Base-by-base conservation (phyloP, 2,888 invertebrate genomes). In the Agriopis leucophaearia region DNA sequence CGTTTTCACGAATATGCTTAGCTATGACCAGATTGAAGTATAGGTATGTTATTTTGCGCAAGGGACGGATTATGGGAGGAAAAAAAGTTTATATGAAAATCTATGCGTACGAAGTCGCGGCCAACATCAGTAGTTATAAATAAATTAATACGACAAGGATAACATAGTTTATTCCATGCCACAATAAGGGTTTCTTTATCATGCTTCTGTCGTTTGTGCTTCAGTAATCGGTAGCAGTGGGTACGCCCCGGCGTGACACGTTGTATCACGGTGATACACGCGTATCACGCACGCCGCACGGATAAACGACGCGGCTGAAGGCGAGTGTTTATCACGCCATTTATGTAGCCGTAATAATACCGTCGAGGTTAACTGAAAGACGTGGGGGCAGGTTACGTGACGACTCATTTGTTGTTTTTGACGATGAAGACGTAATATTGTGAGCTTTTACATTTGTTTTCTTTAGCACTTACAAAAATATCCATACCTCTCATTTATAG, bases 271-370 rank as follows among this genome's bases (percentile, higher is more conserved):
- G 52, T 45, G 47, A 58, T 54, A 67, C 58, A 61, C 61, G 56
- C 58, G 57, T 57, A 63, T 67, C 67, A 63, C 63, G 59, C 67
- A 48, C 50, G 52, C 47, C 59, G 38, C 48, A 51, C 18, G 66
- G 58, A 67, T 71, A 57, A 60, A 61, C 60, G 56, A 62, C 54
- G 38, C 58, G 52, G 66, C 45, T 61, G 64, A 63, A 69, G 64
- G 61, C 58, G 61, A 64, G 66, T 66, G 66, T 64, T 72, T 72
- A 72, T 69, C 69, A 66, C 66, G 42, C 47, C 57, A 58, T 66
- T 66, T 66, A 69, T 66, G 64, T 66, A 64, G 63, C 64, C 45
- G 54, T 69, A 69, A 69, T 66, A 71, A 72, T 64, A 64, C 50
- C 68, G 52, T 54, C 15, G 64, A 64, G 68, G 68, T 68, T 68